Base-by-base conservation (phyloP, 2,113 vertebrate genomes). In the Sceloporus tristichus region DNA sequence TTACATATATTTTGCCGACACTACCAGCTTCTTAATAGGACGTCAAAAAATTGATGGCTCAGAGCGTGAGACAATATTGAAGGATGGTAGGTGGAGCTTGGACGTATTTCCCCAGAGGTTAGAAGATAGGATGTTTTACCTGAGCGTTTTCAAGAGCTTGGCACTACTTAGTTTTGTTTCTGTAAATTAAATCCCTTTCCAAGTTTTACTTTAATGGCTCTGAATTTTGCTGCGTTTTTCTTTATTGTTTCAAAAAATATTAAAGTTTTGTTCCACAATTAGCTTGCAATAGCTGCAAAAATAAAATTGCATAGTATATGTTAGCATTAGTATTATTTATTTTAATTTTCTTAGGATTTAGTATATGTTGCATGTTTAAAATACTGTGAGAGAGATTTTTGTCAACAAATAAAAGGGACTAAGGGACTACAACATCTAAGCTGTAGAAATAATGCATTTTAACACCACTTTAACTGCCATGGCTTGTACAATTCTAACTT, bases 1-100 rank as follows among this genome's bases (percentile, higher is more conserved):
- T 94, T 98, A 98, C 91, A 97, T 99, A 94, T 99, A 99, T 94
- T 99, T 99, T 94, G 99, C 99, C 65, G 99, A 99, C 91, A 99
- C 99, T 9, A 99, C 99, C 84, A 99, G 99, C 94, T 99, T 99
- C 93, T 95, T 99, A 87, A 99, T 99, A 91, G 99, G 99, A 1
- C 92, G 98, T 14, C 98, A 99, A 93, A 99, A 99, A 95, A 98
- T 98, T 90, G 98, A 99, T 91, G 99, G 99, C 83, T 98, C 96
- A 21, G 95, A 96, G 29, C 86, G 98, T 92, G 98, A 99, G 96
- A 99, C 98, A 0, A 99, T 99, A 90, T 97, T 99, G 65, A 99
- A 99, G 96, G 98, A 99, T 3, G 99, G 99, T 99, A 91, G 91
- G 98, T 88, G n/a, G 70, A 13, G 9, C 56, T 66, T 83, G 83